Evolutionary conservation across 2,888 invertebrate species (phyloP).

Genomic region (Epicampocera succincta): DNA sequence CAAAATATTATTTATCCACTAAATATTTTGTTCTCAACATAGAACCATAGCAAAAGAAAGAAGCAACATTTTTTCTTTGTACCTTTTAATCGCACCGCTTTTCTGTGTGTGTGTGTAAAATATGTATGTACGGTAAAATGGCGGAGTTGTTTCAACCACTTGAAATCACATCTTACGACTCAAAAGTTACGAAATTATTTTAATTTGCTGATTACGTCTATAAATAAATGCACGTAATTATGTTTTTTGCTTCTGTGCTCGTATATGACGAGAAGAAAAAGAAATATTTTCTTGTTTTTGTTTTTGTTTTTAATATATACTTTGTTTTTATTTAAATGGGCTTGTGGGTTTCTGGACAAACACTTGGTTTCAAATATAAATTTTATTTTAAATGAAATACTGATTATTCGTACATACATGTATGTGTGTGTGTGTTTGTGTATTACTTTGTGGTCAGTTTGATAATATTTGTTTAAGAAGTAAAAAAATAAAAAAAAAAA

Average conservation of each 20-base stretch:
- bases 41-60: too few relatives aligned
- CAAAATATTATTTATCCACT: too few relatives aligned
- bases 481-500: background rate
- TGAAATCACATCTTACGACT: background rate
- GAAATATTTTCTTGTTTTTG: background rate
- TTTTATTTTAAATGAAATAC: background rate
- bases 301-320: background rate
- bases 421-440: background rate
- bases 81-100: too few relatives aligned
- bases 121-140: background rate
- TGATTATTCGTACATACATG: too few relatives aligned
- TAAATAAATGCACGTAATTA: background rate
- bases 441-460: conserved; percentile 49
- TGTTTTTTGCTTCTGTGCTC: background rate
- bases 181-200: background rate
- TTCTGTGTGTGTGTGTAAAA: too few relatives aligned
- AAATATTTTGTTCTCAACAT: too few relatives aligned
- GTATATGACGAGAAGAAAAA: too few relatives aligned
- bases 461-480: conserved; percentile 28
- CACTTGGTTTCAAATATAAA: conserved; percentile 13
- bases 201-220: background rate
- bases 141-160: background rate
- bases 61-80: too few relatives aligned
- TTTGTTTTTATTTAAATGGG: conserved; percentile 34
- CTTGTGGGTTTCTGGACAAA: conserved; percentile 58